Evolutionary conservation across 2,113 vertebrate genomes (phyloP).

Genomic region (Pyxicephalus adspersus): DNA sequence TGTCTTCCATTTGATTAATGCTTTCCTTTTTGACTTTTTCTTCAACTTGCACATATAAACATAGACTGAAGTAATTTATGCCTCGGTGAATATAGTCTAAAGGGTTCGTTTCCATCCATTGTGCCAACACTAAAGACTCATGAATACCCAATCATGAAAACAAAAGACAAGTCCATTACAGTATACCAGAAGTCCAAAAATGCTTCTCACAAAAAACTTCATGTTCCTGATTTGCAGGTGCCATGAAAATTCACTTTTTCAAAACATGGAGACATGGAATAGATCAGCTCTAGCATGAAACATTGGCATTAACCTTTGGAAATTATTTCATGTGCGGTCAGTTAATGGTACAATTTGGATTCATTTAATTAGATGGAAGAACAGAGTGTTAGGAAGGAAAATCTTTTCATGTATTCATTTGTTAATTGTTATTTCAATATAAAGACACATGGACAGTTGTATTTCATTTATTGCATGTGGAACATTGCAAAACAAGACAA

Average conservation of each 20-base stretch:
- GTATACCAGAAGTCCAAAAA: background rate
- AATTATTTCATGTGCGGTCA: background rate
- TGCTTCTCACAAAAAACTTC: slow-evolving; percentile 1
- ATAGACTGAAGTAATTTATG: no score
- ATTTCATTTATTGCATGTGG: background rate
- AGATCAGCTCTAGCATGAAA: background rate
- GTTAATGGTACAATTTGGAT: background rate
- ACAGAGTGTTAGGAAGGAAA: slow-evolving; percentile 2
- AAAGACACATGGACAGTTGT: background rate
- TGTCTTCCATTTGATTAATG: no score
- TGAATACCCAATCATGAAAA: background rate
- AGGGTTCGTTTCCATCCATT: background rate
- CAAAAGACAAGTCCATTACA: background rate
- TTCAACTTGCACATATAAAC: no score
- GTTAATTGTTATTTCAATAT: background rate
- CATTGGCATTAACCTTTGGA: background rate
- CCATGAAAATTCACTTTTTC: slow-evolving; percentile 10
- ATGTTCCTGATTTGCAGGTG: slow-evolving; percentile 7
- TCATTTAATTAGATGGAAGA: slow-evolving; percentile 30
- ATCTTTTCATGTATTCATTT: slow-evolving; percentile 9
- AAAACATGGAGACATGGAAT: background rate
- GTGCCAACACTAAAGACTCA: background rate
- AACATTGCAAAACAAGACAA: background rate
- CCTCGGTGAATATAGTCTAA: background rate
- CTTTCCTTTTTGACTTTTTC: no score